These are phyloP conservation scores for Agriopis leucophaearia DNA, from an alignment of 2,888 invertebrate species.

Conservation along the genomic window DNA sequence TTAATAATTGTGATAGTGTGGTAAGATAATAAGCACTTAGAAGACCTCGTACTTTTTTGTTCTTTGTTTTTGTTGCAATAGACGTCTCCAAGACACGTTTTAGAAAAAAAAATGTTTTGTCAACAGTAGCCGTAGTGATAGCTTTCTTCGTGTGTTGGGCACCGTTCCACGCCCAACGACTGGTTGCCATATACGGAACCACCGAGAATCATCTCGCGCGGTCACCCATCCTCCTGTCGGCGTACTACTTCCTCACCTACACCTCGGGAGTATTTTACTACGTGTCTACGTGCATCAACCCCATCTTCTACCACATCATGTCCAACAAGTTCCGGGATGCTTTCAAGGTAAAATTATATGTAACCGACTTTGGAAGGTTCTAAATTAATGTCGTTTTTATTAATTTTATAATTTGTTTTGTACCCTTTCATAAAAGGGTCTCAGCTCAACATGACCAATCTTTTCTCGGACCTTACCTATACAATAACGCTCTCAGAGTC, in stretches of 20 bases:
- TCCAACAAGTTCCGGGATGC: slow-evolving; percentile 97
- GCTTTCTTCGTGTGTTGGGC: slow-evolving; percentile 97
- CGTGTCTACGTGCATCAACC: slow-evolving; percentile 96
- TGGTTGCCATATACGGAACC: slow-evolving; percentile 91
- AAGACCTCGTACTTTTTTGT: too few relatives aligned
- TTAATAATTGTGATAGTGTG: too few relatives aligned
- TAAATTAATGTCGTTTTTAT: too few relatives aligned
- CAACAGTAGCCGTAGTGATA: slow-evolving; percentile 94
- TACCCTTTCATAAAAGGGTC: neutral
- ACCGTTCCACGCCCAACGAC: slow-evolving; percentile 96
- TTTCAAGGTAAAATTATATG: slow-evolving; percentile 90
- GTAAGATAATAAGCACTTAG: too few relatives aligned
- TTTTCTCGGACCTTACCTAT: too few relatives aligned
- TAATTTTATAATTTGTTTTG: too few relatives aligned
- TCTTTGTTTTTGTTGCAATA: too few relatives aligned
- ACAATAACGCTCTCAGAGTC: neutral
- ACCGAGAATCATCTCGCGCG: slow-evolving; percentile 73
- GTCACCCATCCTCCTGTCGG: slow-evolving; percentile 79
- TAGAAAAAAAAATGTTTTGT: slow-evolving; percentile 8
- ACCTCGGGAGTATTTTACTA: slow-evolving; percentile 96
- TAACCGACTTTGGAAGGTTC: neutral
- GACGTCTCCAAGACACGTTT: neutral
- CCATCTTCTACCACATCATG: slow-evolving; percentile 97
- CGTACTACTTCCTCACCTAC: slow-evolving; percentile 91
- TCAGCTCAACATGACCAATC: too few relatives aligned